phyloP scores from a whole-genome alignment of 2,888 invertebrate species.

The Rhagonycha fulva region DNA sequence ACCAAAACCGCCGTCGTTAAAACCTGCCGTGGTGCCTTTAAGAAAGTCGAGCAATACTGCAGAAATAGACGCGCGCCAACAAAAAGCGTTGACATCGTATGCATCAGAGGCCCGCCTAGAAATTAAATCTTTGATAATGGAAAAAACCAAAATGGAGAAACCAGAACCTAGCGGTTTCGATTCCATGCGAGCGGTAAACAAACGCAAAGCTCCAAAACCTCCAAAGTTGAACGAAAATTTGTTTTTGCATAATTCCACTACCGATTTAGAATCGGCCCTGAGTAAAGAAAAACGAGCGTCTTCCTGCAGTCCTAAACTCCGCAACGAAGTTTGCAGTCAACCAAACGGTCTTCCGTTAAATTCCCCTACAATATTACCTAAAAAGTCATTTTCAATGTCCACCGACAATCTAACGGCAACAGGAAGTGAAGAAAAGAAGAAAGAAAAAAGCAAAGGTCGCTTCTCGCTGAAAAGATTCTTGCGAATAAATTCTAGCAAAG shows the following conservation, averaged over 20 bases:
- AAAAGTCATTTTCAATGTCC: constrained; percentile 73
- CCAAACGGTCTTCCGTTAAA: constrained; percentile 26
- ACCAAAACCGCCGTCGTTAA: constrained; percentile 72
- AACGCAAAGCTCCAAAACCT: constrained; percentile 79
- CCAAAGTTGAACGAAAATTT: constrained; percentile 63
- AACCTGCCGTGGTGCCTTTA: constrained; percentile 59
- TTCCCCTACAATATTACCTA: constrained; percentile 69
- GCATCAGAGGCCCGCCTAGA: constrained; percentile 23
- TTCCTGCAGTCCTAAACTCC: constrained; percentile 65
- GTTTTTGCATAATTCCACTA: constrained; percentile 59
- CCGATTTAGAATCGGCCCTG: constrained; percentile 62
- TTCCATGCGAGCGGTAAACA: constrained; percentile 57
- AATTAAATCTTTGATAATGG: constrained; percentile 22
- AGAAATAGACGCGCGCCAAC: constrained; percentile 33
- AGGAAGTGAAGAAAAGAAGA: constrained; percentile 57
- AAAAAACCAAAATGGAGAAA: constrained; percentile 58
- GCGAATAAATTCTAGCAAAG: constrained; percentile 76
- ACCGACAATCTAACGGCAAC: constrained; percentile 68
- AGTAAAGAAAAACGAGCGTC: constrained; percentile 72
- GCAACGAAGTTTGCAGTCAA: constrained; percentile 55
- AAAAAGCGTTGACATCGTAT: constrained; percentile 44
- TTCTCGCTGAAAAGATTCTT: constrained; percentile 85
- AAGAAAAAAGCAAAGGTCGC: constrained; percentile 71
- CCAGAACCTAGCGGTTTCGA: constrained; percentile 62
- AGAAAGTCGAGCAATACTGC: constrained; percentile 40